These are phyloP conservation scores for Isichthys henryi DNA, from an alignment of 2,113 vertebrate genomes.

Conservation along the genomic window DNA sequence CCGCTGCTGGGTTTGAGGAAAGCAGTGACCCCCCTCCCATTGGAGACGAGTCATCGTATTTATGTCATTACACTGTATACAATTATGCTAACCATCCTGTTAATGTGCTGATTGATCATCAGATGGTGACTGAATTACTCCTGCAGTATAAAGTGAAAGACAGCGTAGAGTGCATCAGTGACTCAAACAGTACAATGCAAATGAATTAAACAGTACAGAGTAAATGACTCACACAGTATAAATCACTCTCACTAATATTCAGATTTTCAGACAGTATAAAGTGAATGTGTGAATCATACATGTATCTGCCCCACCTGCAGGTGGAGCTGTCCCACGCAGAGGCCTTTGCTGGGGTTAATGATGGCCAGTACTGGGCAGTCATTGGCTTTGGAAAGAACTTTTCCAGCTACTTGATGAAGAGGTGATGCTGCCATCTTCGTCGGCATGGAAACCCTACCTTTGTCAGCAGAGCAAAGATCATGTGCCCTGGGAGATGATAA, in stretches of 20 bases:
- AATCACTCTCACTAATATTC: neutral
- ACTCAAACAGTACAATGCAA: neutral
- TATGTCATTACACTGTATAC: neutral
- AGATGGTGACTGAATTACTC: neutral
- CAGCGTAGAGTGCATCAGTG: neutral
- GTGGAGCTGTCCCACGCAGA: slow-evolving; percentile 51
- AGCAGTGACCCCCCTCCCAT: neutral
- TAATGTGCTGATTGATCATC: neutral
- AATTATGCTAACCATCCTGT: neutral
- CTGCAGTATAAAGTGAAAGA: neutral
- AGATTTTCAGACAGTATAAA: neutral
- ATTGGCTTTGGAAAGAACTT: slow-evolving; percentile 65
- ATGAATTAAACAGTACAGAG: neutral
- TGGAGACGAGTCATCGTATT: neutral
- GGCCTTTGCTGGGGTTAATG: slow-evolving; percentile 55
- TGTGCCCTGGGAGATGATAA: neutral
- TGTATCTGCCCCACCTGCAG: slow-evolving; percentile 33
- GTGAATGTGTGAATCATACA: neutral
- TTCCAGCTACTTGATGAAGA: slow-evolving; percentile 59
- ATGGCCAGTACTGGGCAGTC: slow-evolving; percentile 64
- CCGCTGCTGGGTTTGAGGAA: neutral
- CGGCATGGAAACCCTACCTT: neutral
- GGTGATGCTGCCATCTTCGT: slow-evolving; percentile 39
- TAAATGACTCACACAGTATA: neutral
- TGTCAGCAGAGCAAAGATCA: neutral